Evolutionary conservation across 2,888 invertebrate genomes (phyloP), one percentile per base, ranked within the genome.

Genomic region (Eulithis testata): DNA sequence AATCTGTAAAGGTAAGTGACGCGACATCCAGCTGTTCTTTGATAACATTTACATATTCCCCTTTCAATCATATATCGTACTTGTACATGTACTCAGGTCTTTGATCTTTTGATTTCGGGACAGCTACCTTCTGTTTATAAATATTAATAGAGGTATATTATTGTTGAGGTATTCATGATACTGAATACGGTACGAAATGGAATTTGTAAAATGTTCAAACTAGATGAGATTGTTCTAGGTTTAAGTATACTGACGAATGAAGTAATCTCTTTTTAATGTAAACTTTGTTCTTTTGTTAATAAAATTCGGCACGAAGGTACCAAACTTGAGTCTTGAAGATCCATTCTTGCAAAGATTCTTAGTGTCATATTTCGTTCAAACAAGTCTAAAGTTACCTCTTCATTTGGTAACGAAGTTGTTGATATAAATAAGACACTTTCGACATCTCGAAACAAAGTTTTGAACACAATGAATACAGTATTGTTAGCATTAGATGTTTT

Each of bases 21-120:
- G 64, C 64, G 66, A 63, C 66, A 58, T 47, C 43, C 67, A 44
- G 63, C 61, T 64, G 64, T 67, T 70, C 66, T 70, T 70, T 68
- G 70, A 70, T 50, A 57, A 60, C 69, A 72, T 72, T 70, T 68
- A 64, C 70, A 72, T 72, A 70, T 60, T 61, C 60, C 65, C 62
- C 67, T 70, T 69, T 66, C 71, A 66, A 64, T 63, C 66, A 63
- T 60, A 65, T 64, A 68, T 55, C 40, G 52, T 40, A 40, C 37
- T 43, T 9, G 14, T 60, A 61, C 47, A 49, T 36, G 45, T 47
- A 49, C 43, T 12, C 43, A 40, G 47, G n/a, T 58, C 73, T 73
- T 73, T 73, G 73, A 73, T 73, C 69, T 73, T 60, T 47, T 60
- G 55, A 61, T 64, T 63, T 44, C 60, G 36, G 62, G 64, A 55